Conservation (phyloP, 2,888 invertebrate species). For the Antheraea assamensis region DNA sequence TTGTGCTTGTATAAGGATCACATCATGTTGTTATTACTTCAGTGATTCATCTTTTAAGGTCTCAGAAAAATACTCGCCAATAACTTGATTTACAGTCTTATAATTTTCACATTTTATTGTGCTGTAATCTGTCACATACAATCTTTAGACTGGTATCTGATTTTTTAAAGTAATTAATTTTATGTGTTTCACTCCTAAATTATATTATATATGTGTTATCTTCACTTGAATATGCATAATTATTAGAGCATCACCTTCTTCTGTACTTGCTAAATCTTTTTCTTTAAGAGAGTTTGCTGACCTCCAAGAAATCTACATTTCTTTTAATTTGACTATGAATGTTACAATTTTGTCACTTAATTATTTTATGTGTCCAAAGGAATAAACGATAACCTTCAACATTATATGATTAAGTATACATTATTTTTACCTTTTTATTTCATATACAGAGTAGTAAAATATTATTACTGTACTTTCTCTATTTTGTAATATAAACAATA, state of each 20-base stretch:
- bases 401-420: no score
- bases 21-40: neutral
- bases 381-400: no score
- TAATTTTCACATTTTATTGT: neutral
- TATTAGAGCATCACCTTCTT: neutral
- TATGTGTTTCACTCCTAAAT: neutral
- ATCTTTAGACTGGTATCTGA: neutral
- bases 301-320: neutral
- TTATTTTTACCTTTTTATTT: no score
- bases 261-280: neutral
- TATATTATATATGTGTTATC: neutral
- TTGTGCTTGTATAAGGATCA: conserved; percentile 13
- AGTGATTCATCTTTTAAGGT: neutral
- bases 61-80: neutral
- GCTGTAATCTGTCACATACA: neutral
- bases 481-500: no score
- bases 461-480: no score
- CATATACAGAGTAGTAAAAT: no score
- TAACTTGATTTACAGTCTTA: neutral
- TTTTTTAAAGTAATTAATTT: neutral
- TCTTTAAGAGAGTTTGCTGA: neutral
- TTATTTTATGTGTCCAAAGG: no score
- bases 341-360: no score
- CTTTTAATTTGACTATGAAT: neutral
- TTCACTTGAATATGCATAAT: neutral